Conservation (phyloP, 2,797 vertebrate species). For the Rallus crepitans region DNA sequence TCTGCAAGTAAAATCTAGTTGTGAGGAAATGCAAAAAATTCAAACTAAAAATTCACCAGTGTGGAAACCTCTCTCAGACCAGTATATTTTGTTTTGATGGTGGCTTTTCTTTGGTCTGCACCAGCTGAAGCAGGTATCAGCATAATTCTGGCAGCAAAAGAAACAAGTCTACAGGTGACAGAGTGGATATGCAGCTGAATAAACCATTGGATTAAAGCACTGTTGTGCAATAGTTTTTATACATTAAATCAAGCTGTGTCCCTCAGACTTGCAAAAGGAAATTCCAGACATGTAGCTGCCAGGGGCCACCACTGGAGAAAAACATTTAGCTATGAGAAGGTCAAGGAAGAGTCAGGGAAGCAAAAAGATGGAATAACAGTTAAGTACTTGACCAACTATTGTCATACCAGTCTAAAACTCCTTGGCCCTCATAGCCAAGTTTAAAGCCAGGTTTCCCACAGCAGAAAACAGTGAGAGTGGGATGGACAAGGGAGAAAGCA, state of each 20-base stretch:
- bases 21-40: background rate
- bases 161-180: constrained; percentile 30
- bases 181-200: constrained; percentile 48
- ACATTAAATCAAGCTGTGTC: constrained; percentile 58
- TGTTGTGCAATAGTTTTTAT: constrained; percentile 23
- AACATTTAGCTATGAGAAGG: constrained; percentile 65
- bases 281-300: constrained; percentile 66
- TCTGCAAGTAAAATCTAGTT: background rate
- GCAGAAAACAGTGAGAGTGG: background rate
- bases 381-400: constrained; percentile 24
- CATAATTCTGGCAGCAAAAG: background rate
- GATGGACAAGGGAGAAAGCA: background rate
- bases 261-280: constrained; percentile 51
- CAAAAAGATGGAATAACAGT: constrained; percentile 36
- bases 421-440: background rate
- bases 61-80: background rate
- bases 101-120: background rate
- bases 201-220: constrained; percentile 44
- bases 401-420: background rate
- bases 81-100: background rate
- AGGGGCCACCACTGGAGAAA: constrained; percentile 40
- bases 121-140: background rate
- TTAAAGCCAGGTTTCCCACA: constrained; percentile 25
- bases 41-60: background rate
- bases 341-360: constrained; percentile 68